Base-by-base conservation (phyloP, 2,797 vertebrate species). In the Crossoptilon crossoptilon region DNA sequence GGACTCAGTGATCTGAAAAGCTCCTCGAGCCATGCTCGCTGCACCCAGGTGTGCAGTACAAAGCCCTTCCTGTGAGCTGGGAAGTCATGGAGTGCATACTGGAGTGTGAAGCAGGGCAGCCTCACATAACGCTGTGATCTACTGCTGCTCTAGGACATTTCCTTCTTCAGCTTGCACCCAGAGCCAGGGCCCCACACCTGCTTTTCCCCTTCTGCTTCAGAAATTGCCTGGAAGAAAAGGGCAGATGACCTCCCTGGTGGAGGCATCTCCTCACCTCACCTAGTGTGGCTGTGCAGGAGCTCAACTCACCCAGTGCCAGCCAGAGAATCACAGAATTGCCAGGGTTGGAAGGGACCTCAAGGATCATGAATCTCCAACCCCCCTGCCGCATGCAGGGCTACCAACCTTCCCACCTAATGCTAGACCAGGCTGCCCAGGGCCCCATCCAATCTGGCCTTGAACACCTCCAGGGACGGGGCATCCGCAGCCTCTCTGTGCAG, bases 81-180 rank as follows among this genome's bases (percentile, higher is more conserved):
- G 9, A 51, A 51, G 26, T 27, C 26, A 27, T 7, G 24, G 18
- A 4, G 29, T 51, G 29, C 15, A 48, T 46, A 59, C 66, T 59
- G 81, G n/a, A 24, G 6, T 2, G 5, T 11, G n/a, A 51, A 35
- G 3, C 0, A 1, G 4, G 14, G 39, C 18, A 68, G 51, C 18
- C 27, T 14, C 3, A 2, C 15, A 22, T 11, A 19, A 11, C 55
- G 72, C 68, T 19, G 55, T 63, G 16, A 7, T 37, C 4, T 4
- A 21, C n/a, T 64, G 64, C 11, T 46, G 41, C 59, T 23, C 63
- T n/a, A 58, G 26, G 29, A 10, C 27, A 21, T 29, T 37, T 41
- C 43, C 58, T 55, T 66, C 27, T 37, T 55, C 59, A 87, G 11
- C 70, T 77, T 53, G 12, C 24, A 22, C 9, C 11, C 48, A 51